These are phyloP conservation scores for Neosilurus hyrtlii DNA, from an alignment of 2,797 vertebrate species.

Conservation along the genomic window DNA sequence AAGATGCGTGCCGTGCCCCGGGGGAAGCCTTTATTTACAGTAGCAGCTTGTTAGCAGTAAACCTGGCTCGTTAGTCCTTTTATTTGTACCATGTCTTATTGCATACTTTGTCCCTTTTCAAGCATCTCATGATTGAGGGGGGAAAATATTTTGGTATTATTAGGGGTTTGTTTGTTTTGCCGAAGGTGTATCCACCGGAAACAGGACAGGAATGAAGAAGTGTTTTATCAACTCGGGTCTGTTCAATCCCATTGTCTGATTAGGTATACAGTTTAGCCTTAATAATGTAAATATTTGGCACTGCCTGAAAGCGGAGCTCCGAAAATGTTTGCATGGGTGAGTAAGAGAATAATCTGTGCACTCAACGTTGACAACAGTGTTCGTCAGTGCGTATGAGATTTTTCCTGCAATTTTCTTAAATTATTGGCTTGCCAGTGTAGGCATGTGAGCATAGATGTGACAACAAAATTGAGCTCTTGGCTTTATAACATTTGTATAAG, in stretches of 20 bases:
- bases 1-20: background rate
- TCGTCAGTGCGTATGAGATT: too few species aligned
- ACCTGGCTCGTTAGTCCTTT: background rate
- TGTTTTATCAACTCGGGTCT: background rate
- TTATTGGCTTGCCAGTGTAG: too few species aligned
- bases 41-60: background rate
- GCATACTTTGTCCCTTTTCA: background rate
- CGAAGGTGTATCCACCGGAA: background rate
- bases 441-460: too few species aligned
- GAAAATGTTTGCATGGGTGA: too few species aligned
- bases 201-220: background rate
- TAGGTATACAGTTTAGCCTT: too few species aligned
- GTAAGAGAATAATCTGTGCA: too few species aligned
- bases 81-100: background rate
- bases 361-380: too few species aligned
- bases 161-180: background rate
- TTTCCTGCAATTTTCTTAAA: too few species aligned
- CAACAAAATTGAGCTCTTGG: too few species aligned
- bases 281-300: too few species aligned
- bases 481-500: too few species aligned
- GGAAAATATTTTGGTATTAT: background rate
- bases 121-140: background rate
- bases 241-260: background rate
- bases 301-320: too few species aligned
- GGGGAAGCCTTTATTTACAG: background rate